Evolutionary conservation across 2,888 invertebrate genomes (phyloP).

Genomic region (Ophioninae sp.): DNA sequence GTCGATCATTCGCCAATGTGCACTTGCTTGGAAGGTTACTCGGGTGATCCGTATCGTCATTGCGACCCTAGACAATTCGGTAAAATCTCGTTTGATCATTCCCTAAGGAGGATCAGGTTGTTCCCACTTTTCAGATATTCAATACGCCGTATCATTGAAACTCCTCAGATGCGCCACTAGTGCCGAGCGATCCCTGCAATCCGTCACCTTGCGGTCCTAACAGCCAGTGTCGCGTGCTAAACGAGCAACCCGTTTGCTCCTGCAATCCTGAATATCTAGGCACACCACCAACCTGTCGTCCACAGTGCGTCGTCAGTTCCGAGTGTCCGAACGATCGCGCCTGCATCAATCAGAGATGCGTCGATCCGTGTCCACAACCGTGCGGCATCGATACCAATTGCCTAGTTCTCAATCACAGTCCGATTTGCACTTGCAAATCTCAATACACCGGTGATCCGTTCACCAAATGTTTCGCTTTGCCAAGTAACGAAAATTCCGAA

Average conservation of each 20-base stretch:
- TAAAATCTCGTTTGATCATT: conserved; percentile 71
- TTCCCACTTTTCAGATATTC: neutral
- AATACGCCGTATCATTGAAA: neutral
- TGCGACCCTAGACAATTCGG: conserved; percentile 78
- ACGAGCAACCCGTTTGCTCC: conserved; percentile 90
- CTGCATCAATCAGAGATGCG: conserved; percentile 80
- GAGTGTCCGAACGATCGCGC: conserved; percentile 84
- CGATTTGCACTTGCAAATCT: conserved; percentile 81
- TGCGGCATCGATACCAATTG: conserved; percentile 82
- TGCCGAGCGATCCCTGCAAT: conserved; percentile 77
- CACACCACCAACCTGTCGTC: conserved; percentile 85
- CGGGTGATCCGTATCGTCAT: conserved; percentile 85
- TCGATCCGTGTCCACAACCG: conserved; percentile 80
- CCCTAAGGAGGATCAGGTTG: conserved; percentile 82
- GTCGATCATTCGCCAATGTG: conserved; percentile 86
- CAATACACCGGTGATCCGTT: conserved; percentile 89
- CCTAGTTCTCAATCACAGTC: conserved; percentile 81
- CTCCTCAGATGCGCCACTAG: conserved; percentile 36
- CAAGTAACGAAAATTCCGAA: no score
- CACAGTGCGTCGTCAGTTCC: conserved; percentile 81
- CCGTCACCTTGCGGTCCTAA: conserved; percentile 81
- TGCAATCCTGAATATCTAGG: conserved; percentile 88
- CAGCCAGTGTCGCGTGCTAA: conserved; percentile 78
- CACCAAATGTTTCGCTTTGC: conserved; percentile 85
- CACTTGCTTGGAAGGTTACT: conserved; percentile 83